Evolutionary conservation across 2,797 vertebrate genomes (phyloP).

Genomic region (Galagoides demidoff): DNA sequence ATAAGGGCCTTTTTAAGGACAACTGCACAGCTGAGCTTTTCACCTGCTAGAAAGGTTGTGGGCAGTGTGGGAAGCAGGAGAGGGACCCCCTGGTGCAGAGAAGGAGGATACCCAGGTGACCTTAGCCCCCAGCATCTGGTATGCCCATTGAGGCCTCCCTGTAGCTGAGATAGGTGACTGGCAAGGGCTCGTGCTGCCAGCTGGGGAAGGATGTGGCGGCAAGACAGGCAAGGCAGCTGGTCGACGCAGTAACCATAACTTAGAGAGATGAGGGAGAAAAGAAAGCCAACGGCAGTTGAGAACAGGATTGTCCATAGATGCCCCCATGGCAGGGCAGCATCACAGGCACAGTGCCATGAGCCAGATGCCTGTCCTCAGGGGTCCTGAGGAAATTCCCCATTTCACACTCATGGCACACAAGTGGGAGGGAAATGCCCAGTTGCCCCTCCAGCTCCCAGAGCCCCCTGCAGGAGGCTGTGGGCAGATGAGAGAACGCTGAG

Average conservation of each 20-base stretch:
- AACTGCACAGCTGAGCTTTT: background rate
- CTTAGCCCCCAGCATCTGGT: background rate
- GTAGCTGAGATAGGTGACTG: background rate
- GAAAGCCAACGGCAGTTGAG: background rate
- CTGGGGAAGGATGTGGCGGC: background rate
- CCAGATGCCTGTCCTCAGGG: background rate
- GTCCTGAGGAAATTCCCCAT: background rate
- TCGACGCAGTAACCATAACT: background rate
- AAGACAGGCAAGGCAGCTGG: background rate
- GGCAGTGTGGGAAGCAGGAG: background rate
- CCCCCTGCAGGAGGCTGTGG: background rate
- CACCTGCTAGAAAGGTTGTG: background rate
- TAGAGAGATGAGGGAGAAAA: background rate
- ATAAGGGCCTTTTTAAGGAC: background rate
- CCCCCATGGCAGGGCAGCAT: background rate
- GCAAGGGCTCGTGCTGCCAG: background rate
- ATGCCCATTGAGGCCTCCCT: background rate
- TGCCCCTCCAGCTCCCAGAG: background rate
- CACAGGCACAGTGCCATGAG: background rate
- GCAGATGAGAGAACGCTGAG: background rate
- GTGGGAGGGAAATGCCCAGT: background rate
- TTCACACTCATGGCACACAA: background rate
- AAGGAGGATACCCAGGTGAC: background rate
- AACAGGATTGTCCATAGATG: background rate
- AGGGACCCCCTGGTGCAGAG: background rate